Percentiles rank a stretch among this genome's conserved stretches.
Evolutionary conservation across 2,113 vertebrate species (phyloP).

Genomic region (Lasiurus cinereus): DNA sequence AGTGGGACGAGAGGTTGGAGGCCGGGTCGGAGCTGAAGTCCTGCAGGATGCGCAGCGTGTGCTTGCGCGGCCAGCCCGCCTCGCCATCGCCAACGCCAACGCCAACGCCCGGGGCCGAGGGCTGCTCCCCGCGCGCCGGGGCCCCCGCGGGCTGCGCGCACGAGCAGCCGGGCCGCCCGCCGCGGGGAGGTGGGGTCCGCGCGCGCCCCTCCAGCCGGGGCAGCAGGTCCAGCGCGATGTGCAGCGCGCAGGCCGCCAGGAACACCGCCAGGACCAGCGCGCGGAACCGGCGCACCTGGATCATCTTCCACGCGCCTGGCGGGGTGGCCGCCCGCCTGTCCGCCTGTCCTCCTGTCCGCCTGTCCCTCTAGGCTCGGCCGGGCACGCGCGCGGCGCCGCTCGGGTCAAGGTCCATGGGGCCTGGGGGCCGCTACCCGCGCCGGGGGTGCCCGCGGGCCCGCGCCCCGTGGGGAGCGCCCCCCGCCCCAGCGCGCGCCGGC

Average conservation of each 20-base stretch:
- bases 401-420: constrained; percentile 68
- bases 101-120: constrained; percentile 85
- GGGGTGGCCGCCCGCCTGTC: background rate
- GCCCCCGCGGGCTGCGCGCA: constrained; percentile 88
- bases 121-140: constrained; percentile 84
- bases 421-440: constrained; percentile 44
- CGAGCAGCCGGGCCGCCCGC: constrained; percentile 88
- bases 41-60: constrained; percentile 95
- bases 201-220: constrained; percentile 93
- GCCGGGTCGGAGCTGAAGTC: constrained; percentile 96
- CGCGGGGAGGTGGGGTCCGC: constrained; percentile 82
- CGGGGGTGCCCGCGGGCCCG: background rate
- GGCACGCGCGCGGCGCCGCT: constrained; percentile 64
- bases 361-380: constrained; percentile 76
- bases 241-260: constrained; percentile 95
- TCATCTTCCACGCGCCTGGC: constrained; percentile 92
- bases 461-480: background rate
- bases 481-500: background rate
- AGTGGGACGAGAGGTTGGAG: constrained; percentile 94
- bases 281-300: constrained; percentile 95
- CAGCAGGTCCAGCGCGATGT: constrained; percentile 96
- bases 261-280: constrained; percentile 95
- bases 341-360: too few species aligned
- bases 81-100: too few species aligned
- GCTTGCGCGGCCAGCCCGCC: constrained; percentile 94